phyloP scores from a whole-genome alignment of 1,140 invertebrate genomes.

The Trichogramma pretiosum region DNA sequence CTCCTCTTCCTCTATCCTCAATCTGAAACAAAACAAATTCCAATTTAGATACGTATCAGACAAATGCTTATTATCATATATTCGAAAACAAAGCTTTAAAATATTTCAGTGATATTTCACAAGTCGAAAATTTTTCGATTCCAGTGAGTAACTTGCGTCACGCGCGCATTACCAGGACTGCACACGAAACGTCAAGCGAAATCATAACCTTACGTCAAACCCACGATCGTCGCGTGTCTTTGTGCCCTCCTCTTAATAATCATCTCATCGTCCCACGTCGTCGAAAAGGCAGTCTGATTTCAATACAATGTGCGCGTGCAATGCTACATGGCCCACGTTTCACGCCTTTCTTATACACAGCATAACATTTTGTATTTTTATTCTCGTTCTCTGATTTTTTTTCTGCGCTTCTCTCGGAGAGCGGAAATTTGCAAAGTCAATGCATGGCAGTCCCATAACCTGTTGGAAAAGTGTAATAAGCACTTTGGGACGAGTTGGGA shows the following conservation, averaged over 20 bases:
- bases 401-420: background rate
- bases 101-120: no score
- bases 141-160: background rate
- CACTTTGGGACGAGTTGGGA: slow-evolving; percentile 10
- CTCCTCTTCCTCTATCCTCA: no score
- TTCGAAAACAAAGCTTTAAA: no score
- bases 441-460: background rate
- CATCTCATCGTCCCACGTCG: background rate
- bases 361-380: no score
- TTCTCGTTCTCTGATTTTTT: no score
- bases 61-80: no score
- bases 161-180: background rate
- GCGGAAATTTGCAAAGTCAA: no score
- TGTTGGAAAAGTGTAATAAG: slow-evolving; percentile 11
- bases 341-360: slow-evolving; percentile 8
- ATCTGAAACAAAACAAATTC: no score
- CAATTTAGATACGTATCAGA: no score
- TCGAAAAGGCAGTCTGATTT: slow-evolving; percentile 4
- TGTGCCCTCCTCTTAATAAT: background rate
- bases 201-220: no score
- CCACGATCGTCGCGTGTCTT: no score
- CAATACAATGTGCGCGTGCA: slow-evolving; percentile 11
- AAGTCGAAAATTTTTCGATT: background rate
- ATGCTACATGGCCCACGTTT: background rate
- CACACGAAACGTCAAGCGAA: no score